Percentiles rank a stretch among this genome's conserved stretches.
These are phyloP conservation scores for Zaprionus capensis DNA, from an alignment of 1,140 invertebrate species.

Conservation along the genomic window DNA sequence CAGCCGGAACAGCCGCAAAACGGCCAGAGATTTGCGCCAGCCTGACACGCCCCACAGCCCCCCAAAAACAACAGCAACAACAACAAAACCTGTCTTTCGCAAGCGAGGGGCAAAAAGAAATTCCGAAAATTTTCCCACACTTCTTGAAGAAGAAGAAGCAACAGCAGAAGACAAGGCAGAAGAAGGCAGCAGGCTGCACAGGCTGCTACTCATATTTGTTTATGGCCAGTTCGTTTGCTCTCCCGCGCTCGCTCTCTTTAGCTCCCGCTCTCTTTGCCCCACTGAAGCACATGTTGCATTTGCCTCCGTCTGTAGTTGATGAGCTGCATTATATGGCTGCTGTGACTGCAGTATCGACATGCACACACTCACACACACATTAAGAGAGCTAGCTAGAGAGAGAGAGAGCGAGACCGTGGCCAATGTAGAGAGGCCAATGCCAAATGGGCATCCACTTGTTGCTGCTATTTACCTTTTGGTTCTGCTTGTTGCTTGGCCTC, in stretches of 20 bases:
- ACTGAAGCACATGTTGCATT: constrained; percentile 74
- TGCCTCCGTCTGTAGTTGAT: constrained; percentile 73
- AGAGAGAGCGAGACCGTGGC: constrained; percentile 49
- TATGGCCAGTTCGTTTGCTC: constrained; percentile 61
- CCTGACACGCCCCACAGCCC: constrained; percentile 38
- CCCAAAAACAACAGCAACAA: constrained; percentile 35
- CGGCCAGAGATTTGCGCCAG: constrained; percentile 24
- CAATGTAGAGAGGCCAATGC: constrained; percentile 59
- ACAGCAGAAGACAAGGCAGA: constrained; percentile 2
- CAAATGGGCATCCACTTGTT: constrained; percentile 73
- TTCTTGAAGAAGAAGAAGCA: constrained; percentile 52
- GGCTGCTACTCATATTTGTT: constrained; percentile 76
- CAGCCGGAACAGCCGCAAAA: constrained; percentile 19
- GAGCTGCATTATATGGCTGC: constrained; percentile 79
- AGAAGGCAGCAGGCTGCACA: constrained; percentile 21
- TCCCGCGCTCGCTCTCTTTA: constrained; percentile 9
- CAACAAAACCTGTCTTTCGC: constrained; percentile 47
- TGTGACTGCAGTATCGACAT: constrained; percentile 52
- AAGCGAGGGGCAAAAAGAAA: constrained; percentile 65
- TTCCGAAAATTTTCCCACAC: constrained; percentile 81
- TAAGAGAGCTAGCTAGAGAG: not conserved
- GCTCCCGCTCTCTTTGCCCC: constrained; percentile 6
- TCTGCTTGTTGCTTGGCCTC: constrained; percentile 50
- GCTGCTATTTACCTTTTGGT: constrained; percentile 78
- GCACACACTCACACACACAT: constrained; percentile 30